Evolutionary conservation across 2,888 invertebrate genomes (phyloP), one percentile per base, ranked within the genome.

Genomic region (Heteromyza rotundicornis): DNA sequence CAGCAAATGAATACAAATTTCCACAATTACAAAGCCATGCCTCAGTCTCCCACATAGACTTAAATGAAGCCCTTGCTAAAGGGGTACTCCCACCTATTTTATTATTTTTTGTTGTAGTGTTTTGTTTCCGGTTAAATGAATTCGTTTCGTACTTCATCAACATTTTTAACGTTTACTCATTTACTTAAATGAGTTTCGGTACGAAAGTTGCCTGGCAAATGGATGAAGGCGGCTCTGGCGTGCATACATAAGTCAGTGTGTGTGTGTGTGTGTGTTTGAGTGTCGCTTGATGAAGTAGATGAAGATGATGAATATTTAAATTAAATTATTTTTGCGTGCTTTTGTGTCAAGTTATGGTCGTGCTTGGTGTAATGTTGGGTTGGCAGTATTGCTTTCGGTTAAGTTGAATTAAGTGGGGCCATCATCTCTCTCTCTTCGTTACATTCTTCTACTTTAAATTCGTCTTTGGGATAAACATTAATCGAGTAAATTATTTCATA

Each of bases 231-330:
- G 44, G 12, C 12, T 22, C 24, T 20, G 16, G 27, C 1, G 35
- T n/a, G 22, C 56, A 20, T 52, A 20, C n/a, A 35, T 44, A 44
- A 12, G 22, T 22, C 49, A 54, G 24, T 27, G 7, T 44, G 47
- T 47, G 12, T 20, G 27, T 51, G 23, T 16, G 40, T 47, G 36
- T 19, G 14, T 17, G 49, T 49, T 50, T 52, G 16, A 3, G 1
- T 14, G 10, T 47, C 19, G 7, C 47, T 47, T 47, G 47, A 47
- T 47, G 35, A 20, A 36, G 36, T 36, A 19, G 32, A 17, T 16
- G n/a, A 69, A 67, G 69, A 66, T 73, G 68, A 76, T 75, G 76
- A 77, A 75, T 77, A 75, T 77, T 75, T 75, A 75, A 75, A 77
- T 71, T 74, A 76, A 75, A 75, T 75, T 75, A 77, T 70, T 71